Evolutionary conservation across 1,140 invertebrate genomes (phyloP).

Genomic region (Drosophila persimilis): DNA sequence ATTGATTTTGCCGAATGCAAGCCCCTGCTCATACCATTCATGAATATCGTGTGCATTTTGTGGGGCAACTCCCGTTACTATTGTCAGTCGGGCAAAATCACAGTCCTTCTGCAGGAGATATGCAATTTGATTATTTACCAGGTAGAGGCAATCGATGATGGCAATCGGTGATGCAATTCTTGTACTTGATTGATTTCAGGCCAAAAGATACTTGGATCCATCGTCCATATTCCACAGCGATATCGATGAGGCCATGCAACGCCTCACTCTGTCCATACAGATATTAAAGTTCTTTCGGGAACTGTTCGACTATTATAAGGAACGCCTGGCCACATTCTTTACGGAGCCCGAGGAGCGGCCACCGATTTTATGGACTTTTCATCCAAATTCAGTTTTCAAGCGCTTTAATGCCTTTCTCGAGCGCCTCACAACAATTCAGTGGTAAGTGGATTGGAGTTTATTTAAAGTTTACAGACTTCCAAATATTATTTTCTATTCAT

Average conservation of each 20-base stretch:
- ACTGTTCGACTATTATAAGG: conserved; percentile 88
- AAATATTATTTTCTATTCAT: background rate
- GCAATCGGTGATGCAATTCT: background rate
- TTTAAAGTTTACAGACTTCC: background rate
- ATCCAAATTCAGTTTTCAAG: conserved; percentile 93
- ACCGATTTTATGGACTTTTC: conserved; percentile 91
- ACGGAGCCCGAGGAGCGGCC: conserved; percentile 71
- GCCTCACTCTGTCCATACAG: conserved; percentile 89
- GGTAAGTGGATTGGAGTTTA: conserved; percentile 74
- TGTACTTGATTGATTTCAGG: conserved; percentile 84
- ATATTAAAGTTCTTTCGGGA: conserved; percentile 86
- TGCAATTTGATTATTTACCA: conserved; percentile 95
- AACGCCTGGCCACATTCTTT: conserved; percentile 86
- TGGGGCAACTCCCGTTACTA: conserved; percentile 96
- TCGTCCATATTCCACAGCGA: conserved; percentile 95
- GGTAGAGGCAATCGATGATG: conserved; percentile 80
- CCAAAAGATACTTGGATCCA: conserved; percentile 92
- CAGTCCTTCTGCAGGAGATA: conserved; percentile 94
- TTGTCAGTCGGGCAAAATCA: conserved; percentile 93
- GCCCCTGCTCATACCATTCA: conserved; percentile 89
- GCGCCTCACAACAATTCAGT: conserved; percentile 91
- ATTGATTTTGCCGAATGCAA: conserved; percentile 92
- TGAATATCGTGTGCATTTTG: conserved; percentile 93
- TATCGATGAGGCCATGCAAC: conserved; percentile 92
- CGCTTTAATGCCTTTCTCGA: conserved; percentile 93